Base-by-base conservation (phyloP, 1,140 invertebrate species). In the Drosophila santomea region DNA sequence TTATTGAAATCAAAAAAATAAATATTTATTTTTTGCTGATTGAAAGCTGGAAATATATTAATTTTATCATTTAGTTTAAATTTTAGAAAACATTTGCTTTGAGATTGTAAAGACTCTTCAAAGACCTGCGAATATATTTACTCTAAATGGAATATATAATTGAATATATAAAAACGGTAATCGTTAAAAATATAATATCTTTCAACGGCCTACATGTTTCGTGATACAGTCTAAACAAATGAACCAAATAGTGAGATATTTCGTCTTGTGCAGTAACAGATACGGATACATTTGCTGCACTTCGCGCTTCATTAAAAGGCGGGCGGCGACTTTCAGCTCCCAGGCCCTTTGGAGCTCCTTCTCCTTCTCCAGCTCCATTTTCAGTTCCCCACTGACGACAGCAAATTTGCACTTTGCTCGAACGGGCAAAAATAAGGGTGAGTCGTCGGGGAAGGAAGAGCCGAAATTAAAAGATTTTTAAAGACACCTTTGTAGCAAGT, bases 301-400 rank as follows among this genome's bases (percentile, higher is more conserved):
- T 91, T 91, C 88, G 90, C 91, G 91, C 76, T 91, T 92, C 90
- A 92, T 91, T 92, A 92, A 91, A 88, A 89, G 74, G 86, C 90
- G 81, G 90, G 88, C 90, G 90, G 90, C 80, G 76, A 81, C 90
- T 78, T 51, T 60, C 61, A 45, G 43, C 69, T 48, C 45, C 20
- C 43, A 55, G 38, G 50, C 47, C 32, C 23, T 8, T 35, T 58
- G 17, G 43, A 43, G 23, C 54, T 48, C 44, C 64, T 54, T 44
- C 54, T 48, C 48, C 64, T 54, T 44, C 35, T 6, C 48, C 23
- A 47, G 52, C 48, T 69, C 64, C 64, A 71, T 69, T 68, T 68
- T 56, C 43, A 47, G 67, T 54, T 56, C 50, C 43, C 45, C 48
- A 61, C 67, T 72, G 83, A 76, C 71, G 71, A 79, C 67, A 79